These are phyloP conservation scores for Catharus fuscescens DNA, from an alignment of 2,113 vertebrate genomes.

Conservation along the genomic window DNA sequence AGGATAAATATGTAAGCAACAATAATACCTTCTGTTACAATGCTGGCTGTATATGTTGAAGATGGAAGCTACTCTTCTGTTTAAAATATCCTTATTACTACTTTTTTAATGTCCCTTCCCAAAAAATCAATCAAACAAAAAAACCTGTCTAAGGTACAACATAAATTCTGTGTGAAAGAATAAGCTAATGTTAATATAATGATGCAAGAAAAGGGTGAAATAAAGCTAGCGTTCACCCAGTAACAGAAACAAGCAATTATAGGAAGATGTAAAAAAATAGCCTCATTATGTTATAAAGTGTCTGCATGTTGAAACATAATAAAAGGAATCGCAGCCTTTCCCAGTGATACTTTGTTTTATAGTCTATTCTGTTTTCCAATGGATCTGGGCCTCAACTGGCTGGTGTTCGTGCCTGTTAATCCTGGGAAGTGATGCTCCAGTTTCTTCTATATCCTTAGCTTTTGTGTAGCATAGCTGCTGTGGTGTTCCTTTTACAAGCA, in stretches of 20 bases:
- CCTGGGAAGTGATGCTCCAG: accelerated
- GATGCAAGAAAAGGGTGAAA: not conserved
- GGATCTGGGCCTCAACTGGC: accelerated
- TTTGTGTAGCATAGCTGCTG: not conserved
- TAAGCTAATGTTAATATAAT: not conserved
- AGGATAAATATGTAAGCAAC: not conserved
- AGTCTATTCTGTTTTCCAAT: not conserved
- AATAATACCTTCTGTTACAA: not conserved
- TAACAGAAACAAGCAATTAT: not conserved
- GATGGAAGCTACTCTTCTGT: not conserved
- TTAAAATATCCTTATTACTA: not conserved
- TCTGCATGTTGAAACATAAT: not conserved
- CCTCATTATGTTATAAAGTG: not conserved
- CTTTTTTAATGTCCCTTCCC: not conserved
- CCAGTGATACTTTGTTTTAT: not conserved
- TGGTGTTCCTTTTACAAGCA: not conserved
- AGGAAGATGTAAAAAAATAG: not conserved
- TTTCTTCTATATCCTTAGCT: not conserved
- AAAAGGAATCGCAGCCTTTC: not conserved
- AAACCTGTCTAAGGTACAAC: not conserved
- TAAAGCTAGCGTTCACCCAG: not conserved
- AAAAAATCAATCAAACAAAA: not conserved
- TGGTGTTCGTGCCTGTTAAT: not conserved
- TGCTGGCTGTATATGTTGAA: not conserved
- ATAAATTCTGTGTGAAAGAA: not conserved